Evolutionary conservation across 1,140 invertebrate species (phyloP).

Genomic region (Heliconius nattereri): DNA sequence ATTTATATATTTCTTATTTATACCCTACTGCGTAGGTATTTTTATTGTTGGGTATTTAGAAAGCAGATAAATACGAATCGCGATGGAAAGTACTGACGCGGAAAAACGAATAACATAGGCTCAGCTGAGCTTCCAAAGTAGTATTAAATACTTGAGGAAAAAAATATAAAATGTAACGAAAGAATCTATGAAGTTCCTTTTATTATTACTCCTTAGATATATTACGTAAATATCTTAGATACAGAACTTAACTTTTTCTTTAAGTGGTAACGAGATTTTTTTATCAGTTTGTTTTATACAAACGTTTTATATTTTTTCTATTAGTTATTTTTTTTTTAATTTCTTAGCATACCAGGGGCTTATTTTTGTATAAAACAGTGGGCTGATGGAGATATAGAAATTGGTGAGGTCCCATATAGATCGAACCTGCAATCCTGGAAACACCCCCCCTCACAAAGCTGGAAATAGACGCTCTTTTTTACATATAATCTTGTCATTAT

Average conservation of each 20-base stretch:
- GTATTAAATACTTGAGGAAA: background rate
- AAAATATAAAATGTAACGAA: constrained; percentile 2
- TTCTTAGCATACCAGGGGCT: no score
- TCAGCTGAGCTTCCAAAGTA: background rate
- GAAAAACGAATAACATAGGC: constrained; percentile 4
- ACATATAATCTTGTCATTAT: background rate
- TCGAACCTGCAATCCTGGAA: no score
- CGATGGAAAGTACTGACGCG: background rate
- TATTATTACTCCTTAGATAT: background rate
- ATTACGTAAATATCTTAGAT: background rate
- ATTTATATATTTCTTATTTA: background rate
- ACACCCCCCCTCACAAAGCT: no score
- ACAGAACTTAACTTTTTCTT: background rate
- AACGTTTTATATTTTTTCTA: no score
- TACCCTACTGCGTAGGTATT: background rate
- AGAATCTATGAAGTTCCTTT: background rate
- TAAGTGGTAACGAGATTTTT: background rate
- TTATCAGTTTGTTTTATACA: background rate
- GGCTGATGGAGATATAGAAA: no score
- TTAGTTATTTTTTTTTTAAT: no score
- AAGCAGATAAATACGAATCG: background rate
- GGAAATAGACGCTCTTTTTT: no score
- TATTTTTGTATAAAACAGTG: no score
- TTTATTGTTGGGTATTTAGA: background rate
- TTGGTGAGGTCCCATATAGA: no score